Evolutionary conservation across 2,888 invertebrate genomes (phyloP), one percentile per base, ranked within the genome.

Genomic region (Prenolepis imparis): DNA sequence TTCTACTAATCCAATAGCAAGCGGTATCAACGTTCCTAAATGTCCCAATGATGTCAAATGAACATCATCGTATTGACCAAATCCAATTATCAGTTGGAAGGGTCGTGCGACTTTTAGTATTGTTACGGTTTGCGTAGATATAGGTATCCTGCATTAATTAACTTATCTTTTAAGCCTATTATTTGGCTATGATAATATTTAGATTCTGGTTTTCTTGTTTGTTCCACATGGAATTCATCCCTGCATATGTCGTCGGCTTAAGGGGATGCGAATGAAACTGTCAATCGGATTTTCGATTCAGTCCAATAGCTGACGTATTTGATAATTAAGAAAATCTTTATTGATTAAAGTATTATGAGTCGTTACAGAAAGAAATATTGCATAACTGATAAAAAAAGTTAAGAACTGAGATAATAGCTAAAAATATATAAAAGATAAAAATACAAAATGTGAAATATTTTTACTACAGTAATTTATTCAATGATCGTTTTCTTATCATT

Each of bases 21-120:
- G 88, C 83, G 84, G 87, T 86, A 88, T 86, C 89, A 87, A 88
- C 84, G 89, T 85, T 82, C 87, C 89, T 92, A 93, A 93, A 92
- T 91, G 90, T 92, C 91, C 91, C 92, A 92, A 93, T 92, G 91
- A 94, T 93, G 93, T 93, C 92, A 94, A 94, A 94, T 94, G 94
- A 94, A 93, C 93, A 94, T 93, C 94, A 91, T 89, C 89, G 90
- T 90, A 86, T 84, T 90, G 87, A 86, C 88, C 87, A 94, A 93
- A 94, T 94, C 94, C 94, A 94, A 94, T 94, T 93, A 94, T 84
- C 63, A 39, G 74, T 78, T 72, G 83, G 83, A 82, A 88, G 90
- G 90, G 90, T 90, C 85, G 87, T 77, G 55, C 86, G 82, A 89
- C 86, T 52, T 2, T 90, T 70, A 84, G 87, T 89, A 85, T 88